phyloP scores from a whole-genome alignment of 2,113 vertebrate genomes.

The Sialia sialis region DNA sequence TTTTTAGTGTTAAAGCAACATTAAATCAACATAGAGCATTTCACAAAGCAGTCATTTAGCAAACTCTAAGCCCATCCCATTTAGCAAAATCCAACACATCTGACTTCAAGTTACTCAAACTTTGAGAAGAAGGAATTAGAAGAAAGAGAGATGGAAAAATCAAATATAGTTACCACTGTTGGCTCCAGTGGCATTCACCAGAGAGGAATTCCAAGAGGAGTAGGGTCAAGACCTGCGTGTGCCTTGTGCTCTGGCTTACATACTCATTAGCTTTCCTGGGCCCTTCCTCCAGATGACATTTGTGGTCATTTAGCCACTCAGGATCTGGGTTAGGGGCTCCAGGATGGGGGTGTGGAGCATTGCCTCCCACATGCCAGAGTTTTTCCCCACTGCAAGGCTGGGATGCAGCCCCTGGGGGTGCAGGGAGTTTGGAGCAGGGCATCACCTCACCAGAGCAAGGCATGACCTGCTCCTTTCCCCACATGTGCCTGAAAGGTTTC shows the following conservation, averaged over 20 bases:
- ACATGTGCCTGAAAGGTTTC: neutral
- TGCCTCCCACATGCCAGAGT: too few species aligned
- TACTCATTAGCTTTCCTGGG: neutral
- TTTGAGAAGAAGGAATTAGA: neutral
- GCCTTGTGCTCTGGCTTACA: neutral
- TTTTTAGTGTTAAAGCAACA: neutral
- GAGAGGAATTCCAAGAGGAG: neutral
- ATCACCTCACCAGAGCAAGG: rapidly evolving
- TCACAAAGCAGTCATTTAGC: neutral
- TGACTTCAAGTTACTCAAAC: neutral
- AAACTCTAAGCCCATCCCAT: neutral
- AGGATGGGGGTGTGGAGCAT: neutral
- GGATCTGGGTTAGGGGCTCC: neutral
- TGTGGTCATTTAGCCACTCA: neutral
- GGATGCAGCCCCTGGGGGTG: neutral
- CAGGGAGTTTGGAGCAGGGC: neutral
- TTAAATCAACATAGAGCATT: neutral
- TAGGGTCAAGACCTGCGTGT: neutral
- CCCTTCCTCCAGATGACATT: neutral
- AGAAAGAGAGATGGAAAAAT: neutral
- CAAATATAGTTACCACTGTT: neutral
- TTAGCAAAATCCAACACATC: neutral
- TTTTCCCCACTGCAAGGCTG: rapidly evolving
- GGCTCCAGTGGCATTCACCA: neutral
- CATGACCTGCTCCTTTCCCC: neutral